A percentile compares a stretch with the other conserved stretches of the same genome.
Conservation (phyloP, 2,888 invertebrate genomes). For the Chromoteleia sp. region DNA sequence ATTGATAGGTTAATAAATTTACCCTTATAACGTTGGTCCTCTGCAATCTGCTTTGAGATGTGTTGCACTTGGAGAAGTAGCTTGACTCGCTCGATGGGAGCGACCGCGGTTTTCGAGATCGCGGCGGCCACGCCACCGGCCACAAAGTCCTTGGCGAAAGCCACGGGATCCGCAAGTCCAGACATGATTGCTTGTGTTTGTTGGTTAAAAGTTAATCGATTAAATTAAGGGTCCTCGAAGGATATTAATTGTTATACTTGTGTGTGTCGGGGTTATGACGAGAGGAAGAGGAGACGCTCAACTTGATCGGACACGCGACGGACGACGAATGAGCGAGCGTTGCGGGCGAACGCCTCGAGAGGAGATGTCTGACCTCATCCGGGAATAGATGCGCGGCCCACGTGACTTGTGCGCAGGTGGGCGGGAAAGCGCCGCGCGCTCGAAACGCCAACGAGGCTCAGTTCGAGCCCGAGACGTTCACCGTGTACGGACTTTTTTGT, state of each 20-base stretch:
- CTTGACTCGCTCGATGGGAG: constrained; percentile 98
- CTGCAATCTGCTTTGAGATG: constrained; percentile 94
- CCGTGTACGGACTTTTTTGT: neutral
- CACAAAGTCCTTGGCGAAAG: constrained; percentile 95
- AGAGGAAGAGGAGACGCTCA: constrained; percentile 80
- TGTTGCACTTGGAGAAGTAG: constrained; percentile 97
- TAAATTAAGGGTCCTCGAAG: constrained; percentile 59
- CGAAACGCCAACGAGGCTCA: neutral
- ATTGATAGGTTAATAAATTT: too few species aligned
- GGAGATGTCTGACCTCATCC: constrained; percentile 80
- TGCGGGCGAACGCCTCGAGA: constrained; percentile 72
- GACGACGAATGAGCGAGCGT: constrained; percentile 85
- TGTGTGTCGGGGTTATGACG: constrained; percentile 75
- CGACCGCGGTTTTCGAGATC: constrained; percentile 96
- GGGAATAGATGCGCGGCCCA: constrained; percentile 84
- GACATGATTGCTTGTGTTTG: constrained; percentile 80
- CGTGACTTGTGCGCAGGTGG: constrained; percentile 81
- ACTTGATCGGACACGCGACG: constrained; percentile 86
- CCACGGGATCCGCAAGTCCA: constrained; percentile 90
- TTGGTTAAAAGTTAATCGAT: constrained; percentile 27
- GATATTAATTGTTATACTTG: constrained; percentile 51
- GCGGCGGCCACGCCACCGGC: constrained; percentile 97
- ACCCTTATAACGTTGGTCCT: constrained; percentile 96
- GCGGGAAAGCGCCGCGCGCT: constrained; percentile 42
- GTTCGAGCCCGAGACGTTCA: neutral